Conservation (phyloP, 1,140 invertebrate species). For the Drosophila sturtevanti region DNA sequence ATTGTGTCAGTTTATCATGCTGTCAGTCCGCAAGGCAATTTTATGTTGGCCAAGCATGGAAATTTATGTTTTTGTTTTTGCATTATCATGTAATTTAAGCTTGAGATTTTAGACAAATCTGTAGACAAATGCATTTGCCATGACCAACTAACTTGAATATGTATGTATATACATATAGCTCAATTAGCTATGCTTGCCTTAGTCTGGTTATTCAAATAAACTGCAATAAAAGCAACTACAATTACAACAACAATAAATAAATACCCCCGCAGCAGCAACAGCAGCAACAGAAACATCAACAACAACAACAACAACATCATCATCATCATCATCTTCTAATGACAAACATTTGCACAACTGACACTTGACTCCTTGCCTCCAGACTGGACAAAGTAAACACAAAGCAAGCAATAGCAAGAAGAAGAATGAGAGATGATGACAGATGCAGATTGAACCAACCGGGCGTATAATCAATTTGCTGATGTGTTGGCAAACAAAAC, state of each 20-base stretch:
- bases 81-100: constrained; percentile 5
- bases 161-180: background rate
- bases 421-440: background rate
- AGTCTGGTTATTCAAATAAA: constrained; percentile 11
- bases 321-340: constrained; percentile 13
- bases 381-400: constrained; percentile 25
- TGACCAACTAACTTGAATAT: constrained; percentile 1
- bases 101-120: background rate
- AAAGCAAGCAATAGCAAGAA: background rate
- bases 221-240: constrained; percentile 10
- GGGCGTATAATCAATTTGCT: constrained; percentile 56
- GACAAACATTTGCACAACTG: constrained; percentile 35
- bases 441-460: constrained; percentile 27
- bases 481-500: constrained; percentile 45
- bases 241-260: constrained; percentile 4
- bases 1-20: constrained; percentile 4
- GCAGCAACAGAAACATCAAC: constrained; percentile 19
- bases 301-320: constrained; percentile 18
- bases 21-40: background rate
- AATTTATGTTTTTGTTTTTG: background rate
- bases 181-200: constrained; percentile 5
- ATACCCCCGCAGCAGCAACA: background rate
- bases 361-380: constrained; percentile 30
- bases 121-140: background rate
- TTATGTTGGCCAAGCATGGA: constrained; percentile 8